Conservation (phyloP, 2,113 vertebrate genomes). For the Lota lota region DNA sequence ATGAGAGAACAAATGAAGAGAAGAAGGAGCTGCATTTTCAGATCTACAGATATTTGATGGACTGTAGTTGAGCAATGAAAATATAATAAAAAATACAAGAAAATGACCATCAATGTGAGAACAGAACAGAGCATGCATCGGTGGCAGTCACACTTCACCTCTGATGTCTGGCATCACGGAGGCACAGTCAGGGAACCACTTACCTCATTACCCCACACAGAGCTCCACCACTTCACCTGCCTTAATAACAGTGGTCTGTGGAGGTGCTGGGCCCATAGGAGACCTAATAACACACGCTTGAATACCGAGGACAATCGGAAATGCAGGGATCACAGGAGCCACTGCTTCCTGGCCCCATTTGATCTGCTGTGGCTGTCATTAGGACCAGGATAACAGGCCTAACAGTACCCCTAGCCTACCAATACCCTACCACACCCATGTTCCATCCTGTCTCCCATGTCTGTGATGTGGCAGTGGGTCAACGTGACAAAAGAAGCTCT, state of each 20-base stretch:
- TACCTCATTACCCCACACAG: too few relatives aligned
- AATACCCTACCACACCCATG: background rate
- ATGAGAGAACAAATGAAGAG: too few relatives aligned
- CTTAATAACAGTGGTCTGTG: conserved; percentile 52
- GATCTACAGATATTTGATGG: too few relatives aligned
- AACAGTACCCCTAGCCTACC: background rate
- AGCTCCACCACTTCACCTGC: background rate
- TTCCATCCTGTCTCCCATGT: conserved; percentile 17
- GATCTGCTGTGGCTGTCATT: conserved; percentile 58
- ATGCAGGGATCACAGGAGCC: conserved; percentile 55
- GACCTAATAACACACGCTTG: conserved; percentile 54
- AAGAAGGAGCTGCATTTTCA: too few relatives aligned
- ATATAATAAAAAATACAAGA: too few relatives aligned
- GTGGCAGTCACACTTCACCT: too few relatives aligned
- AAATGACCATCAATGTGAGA: too few relatives aligned
- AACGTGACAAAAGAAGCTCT: conserved; percentile 34
- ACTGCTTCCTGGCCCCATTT: conserved; percentile 52
- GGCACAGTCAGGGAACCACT: too few relatives aligned
- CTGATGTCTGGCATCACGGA: too few relatives aligned
- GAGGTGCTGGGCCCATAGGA: conserved; percentile 14
- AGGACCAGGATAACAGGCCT: conserved; percentile 49
- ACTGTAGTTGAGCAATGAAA: too few relatives aligned
- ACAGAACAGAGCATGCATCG: too few relatives aligned
- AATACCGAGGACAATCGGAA: conserved; percentile 59
- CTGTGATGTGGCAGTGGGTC: conserved; percentile 51